Percentiles rank a stretch among this genome's conserved stretches.
Evolutionary conservation across 2,888 invertebrate genomes (phyloP).

Genomic region (Xanthorhoe designata): DNA sequence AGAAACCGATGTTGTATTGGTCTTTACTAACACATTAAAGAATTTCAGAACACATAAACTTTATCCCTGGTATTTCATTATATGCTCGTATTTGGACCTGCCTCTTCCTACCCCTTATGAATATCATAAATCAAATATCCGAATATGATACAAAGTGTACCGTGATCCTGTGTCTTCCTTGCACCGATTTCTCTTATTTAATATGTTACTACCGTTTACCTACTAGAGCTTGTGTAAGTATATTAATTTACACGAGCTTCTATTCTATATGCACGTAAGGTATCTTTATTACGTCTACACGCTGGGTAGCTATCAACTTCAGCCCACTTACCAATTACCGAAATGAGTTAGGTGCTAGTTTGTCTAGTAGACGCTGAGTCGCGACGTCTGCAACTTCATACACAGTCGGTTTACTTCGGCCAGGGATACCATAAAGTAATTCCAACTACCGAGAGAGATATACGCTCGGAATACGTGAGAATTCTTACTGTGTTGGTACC

Average conservation of each 20-base stretch:
- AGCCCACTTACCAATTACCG: constrained; percentile 22
- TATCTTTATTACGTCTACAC: not conserved
- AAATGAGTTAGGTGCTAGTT: constrained; percentile 26
- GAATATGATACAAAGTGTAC: not conserved
- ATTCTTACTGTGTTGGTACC: constrained; percentile 35
- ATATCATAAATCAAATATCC: too few relatives aligned
- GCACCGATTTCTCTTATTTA: not conserved
- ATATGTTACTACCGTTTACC: not conserved
- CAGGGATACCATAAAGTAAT: constrained; percentile 46
- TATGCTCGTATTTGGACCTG: too few relatives aligned
- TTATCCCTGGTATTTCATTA: not conserved
- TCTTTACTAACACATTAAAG: not conserved
- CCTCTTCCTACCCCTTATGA: too few relatives aligned
- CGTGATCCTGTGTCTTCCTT: not conserved
- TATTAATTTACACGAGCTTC: not conserved
- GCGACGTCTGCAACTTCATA: constrained; percentile 41
- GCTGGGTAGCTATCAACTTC: constrained; percentile 7
- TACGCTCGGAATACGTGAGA: constrained; percentile 43
- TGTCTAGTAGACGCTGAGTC: constrained; percentile 26
- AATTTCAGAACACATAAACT: not conserved
- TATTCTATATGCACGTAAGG: not conserved
- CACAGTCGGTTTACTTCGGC: constrained; percentile 43
- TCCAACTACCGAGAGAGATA: constrained; percentile 42
- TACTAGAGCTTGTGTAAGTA: not conserved
- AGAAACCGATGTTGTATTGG: not conserved